phyloP scores from a whole-genome alignment of 1,140 invertebrate genomes.

The Dryas iulia region DNA sequence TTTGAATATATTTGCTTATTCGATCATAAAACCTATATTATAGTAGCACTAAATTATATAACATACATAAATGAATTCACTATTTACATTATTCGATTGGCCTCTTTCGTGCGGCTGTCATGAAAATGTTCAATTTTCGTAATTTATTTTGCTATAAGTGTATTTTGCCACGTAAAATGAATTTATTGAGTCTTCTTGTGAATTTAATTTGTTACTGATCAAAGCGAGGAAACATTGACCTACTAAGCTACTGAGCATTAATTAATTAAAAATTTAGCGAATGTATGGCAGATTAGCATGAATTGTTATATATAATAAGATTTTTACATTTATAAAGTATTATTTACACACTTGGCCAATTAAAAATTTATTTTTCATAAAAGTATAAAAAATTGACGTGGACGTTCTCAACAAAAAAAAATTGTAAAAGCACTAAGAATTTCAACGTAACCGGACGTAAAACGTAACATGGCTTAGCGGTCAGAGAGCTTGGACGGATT shows the following conservation, averaged over 20 bases:
- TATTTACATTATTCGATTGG: slow-evolving; percentile 28
- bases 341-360: too few species aligned
- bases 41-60: background rate
- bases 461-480: too few species aligned
- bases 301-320: too few species aligned
- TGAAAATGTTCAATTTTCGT: slow-evolving; percentile 15
- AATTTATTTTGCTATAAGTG: slow-evolving; percentile 24
- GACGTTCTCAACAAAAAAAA: too few species aligned
- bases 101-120: slow-evolving; percentile 13
- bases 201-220: slow-evolving; percentile 11
- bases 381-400: too few species aligned
- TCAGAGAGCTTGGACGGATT: too few species aligned
- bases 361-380: too few species aligned
- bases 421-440: too few species aligned
- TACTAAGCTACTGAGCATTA: background rate
- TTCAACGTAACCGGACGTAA: too few species aligned
- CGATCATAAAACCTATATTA: too few species aligned
- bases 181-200: slow-evolving; percentile 11
- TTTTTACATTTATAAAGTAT: background rate
- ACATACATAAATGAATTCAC: slow-evolving; percentile 9
- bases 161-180: slow-evolving; percentile 24
- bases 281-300: background rate
- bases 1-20: too few species aligned
- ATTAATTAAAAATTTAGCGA: background rate
- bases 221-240: slow-evolving; percentile 1